Conservation (phyloP, 2,888 invertebrate species). For the Drosophila birchii region DNA sequence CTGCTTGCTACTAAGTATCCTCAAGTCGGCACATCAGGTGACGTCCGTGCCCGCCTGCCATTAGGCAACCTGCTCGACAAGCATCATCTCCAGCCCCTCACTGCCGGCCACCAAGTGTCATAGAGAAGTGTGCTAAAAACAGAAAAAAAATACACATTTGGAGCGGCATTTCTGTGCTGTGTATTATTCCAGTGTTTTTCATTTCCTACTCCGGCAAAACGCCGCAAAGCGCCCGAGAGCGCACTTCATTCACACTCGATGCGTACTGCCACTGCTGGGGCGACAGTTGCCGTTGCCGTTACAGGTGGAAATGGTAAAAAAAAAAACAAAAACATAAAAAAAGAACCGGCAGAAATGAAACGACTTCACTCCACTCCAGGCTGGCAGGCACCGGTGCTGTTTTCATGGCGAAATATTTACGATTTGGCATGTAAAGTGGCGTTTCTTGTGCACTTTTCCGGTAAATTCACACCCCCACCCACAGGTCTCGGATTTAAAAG, state of each 20-base stretch:
- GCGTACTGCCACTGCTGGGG: slow-evolving; percentile 53
- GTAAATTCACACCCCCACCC: slow-evolving; percentile 47
- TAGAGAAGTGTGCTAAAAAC: slow-evolving; percentile 53
- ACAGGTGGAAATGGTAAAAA: slow-evolving; percentile 20
- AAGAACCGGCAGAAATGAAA: slow-evolving; percentile 22
- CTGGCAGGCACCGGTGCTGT: slow-evolving; percentile 43
- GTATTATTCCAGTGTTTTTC: slow-evolving; percentile 47
- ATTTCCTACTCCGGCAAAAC: slow-evolving; percentile 65
- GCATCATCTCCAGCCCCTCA: slow-evolving; percentile 49
- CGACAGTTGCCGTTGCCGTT: slow-evolving; percentile 49
- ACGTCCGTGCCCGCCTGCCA: slow-evolving; percentile 32
- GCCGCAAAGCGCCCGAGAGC: slow-evolving; percentile 72
- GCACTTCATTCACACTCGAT: slow-evolving; percentile 79
- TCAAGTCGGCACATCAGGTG: not conserved
- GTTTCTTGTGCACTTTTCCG: slow-evolving; percentile 74
- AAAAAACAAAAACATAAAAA: slow-evolving; percentile 2
- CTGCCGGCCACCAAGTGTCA: slow-evolving; percentile 67
- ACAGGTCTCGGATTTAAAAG: slow-evolving; percentile 52
- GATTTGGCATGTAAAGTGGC: slow-evolving; percentile 75
- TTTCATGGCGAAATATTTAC: slow-evolving; percentile 77
- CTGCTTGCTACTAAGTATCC: slow-evolving; percentile 6
- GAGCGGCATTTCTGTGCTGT: slow-evolving; percentile 60
- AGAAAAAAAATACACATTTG: slow-evolving; percentile 59
- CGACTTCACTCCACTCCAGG: slow-evolving; percentile 37
- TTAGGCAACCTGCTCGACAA: slow-evolving; percentile 53